Evolutionary conservation across 2,888 invertebrate genomes (phyloP), one percentile per base, ranked within the genome.

Genomic region (Ophion obscuratus): DNA sequence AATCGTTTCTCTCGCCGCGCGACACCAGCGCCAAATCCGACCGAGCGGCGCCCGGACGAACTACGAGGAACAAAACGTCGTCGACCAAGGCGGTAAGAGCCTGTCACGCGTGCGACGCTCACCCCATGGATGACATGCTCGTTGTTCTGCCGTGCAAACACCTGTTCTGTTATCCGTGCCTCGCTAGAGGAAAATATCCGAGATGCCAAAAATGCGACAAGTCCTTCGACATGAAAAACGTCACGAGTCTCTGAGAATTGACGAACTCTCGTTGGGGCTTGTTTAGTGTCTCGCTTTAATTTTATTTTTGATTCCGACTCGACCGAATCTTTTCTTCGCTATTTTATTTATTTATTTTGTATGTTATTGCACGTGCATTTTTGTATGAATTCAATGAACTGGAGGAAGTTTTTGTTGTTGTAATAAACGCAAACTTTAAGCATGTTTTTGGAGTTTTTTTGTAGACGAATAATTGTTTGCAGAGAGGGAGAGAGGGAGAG

Each of bases 121-220:
- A 64, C 68, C 27, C 85, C 24, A 83, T 81, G 67, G 62, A 82
- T 6, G 83, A 78, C 31, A 47, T 76, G 44, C 57, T 85, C 53
- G 82, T 78, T 27, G 24, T 81, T 24, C 74, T 87, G 20, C 85
- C 86, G 9, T 88, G 88, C 62, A 64, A 84, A 36, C 88, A 88
- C 76, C 36, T 61, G n/a, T 84, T 86, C 36, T 88, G 88, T 47
- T 86, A 86, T 47, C 62, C 70, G 11, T 88, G 88, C 44, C 83
- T 88, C 9, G 74, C 66, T 31, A 71, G 67, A 61, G 71, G 27
- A 6, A 75, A 75, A 40, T 17, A 24, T 40, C 44, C 74, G 3
- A 66, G 64, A 31, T 88, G 88, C 62, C 85, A 77, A 76, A 82
- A 83, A 47, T 88, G 87, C 66, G 71, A 84, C 5, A 77, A 87